Evolutionary conservation across 2,113 vertebrate species (phyloP).

Genomic region (Syngnathoides biaculeatus): DNA sequence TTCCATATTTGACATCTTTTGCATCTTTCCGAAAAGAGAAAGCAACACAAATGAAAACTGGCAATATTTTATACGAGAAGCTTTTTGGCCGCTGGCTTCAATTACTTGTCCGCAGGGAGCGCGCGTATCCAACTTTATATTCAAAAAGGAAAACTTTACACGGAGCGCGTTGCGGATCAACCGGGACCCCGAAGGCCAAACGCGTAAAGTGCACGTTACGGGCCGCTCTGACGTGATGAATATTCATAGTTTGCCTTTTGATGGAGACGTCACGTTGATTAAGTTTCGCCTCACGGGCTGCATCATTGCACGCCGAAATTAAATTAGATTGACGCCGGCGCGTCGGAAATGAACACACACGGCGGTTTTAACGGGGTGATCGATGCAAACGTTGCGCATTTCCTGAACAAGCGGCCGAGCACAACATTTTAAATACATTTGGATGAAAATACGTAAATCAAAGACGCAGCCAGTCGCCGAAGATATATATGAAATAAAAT

Average conservation of each 20-base stretch:
- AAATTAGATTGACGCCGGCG: conserved; percentile 68
- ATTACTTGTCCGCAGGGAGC: background rate
- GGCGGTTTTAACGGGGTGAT: background rate
- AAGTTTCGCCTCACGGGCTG: conserved; percentile 59
- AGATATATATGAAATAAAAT: too few species aligned
- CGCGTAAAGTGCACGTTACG: conserved; percentile 18
- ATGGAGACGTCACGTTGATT: conserved; percentile 51
- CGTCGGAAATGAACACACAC: background rate
- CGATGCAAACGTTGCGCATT: background rate
- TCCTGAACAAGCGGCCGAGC: background rate
- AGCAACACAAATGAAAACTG: background rate
- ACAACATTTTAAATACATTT: too few species aligned
- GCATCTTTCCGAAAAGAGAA: background rate
- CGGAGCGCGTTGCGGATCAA: background rate
- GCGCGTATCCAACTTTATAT: background rate
- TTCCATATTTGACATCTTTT: background rate
- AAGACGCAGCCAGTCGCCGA: too few species aligned
- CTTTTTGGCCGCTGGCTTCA: background rate
- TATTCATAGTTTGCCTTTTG: conserved; percentile 63
- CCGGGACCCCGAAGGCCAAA: background rate
- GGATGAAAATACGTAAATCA: too few species aligned
- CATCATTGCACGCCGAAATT: conserved; percentile 59
- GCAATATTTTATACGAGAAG: background rate
- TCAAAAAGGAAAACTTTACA: background rate
- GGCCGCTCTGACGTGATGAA: conserved; percentile 53